Evolutionary conservation across 2,888 invertebrate species (phyloP), one percentile per base, ranked within the genome.

Genomic region (Eulithis testata): DNA sequence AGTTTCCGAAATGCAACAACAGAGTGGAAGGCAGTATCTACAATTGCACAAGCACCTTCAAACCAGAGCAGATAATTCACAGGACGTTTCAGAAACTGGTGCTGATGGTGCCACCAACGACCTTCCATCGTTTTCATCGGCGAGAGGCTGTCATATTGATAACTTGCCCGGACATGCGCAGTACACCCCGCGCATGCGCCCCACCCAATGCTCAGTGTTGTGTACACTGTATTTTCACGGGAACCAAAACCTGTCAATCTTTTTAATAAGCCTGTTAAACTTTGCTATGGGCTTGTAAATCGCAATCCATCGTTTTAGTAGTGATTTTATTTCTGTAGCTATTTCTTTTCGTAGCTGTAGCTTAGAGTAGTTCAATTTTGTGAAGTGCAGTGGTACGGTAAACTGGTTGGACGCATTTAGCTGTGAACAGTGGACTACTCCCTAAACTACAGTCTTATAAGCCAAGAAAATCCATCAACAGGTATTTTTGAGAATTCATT

Each of bases 61-160:
- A 31, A 21, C 21, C 21, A 21, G 21, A 21, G 1, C 31, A 31
- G 31, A 31, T 40, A 8, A 40, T 3, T 9, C 8, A 40, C 7
- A 40, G 9, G 40, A 40, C 8, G 8, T 40, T 40, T 51, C 43
- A 43, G 40, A 52, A 31, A 44, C n/a, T 44, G 4, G n/a, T 59
- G 59, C 59, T 59, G 9, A 11, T 4, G 21, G 27, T 14, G 44
- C 44, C 9, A 21, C 89, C 79, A 62, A 64, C 75, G 83, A 85
- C 86, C 85, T 86, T 86, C 84, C 68, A 72, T 78, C 74, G 70
- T 63, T 86, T 86, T 84, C 68, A 73, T 78, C 74, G 71, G 65
- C 43, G 44, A 27, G 73, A 68, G 79, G 75, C 72, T 83, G 81
- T 87, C 88, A 90, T 92, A 92, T 92, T 86, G 92, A 92, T 88